These are phyloP conservation scores for Danaus melanippus DNA, from an alignment of 1,140 invertebrate species.

Conservation along the genomic window DNA sequence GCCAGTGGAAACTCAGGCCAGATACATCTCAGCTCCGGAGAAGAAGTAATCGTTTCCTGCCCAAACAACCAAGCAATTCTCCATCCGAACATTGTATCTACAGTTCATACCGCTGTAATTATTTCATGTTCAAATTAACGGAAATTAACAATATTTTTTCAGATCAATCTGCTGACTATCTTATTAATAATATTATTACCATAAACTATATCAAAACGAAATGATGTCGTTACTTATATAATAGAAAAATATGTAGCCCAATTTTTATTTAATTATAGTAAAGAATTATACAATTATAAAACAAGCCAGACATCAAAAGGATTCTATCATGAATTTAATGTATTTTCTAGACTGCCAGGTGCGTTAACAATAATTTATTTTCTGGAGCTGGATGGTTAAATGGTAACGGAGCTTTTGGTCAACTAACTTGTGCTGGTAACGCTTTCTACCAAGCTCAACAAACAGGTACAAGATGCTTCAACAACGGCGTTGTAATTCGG, in stretches of 20 bases:
- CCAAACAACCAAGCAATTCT: constrained; percentile 33
- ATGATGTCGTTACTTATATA: too few species aligned
- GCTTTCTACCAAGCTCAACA: constrained; percentile 34
- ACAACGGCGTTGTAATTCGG: constrained; percentile 51
- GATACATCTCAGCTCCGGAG: constrained; percentile 33
- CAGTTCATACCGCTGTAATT: constrained; percentile 40
- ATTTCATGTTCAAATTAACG: constrained; percentile 8
- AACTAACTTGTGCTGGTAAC: constrained; percentile 40
- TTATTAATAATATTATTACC: too few species aligned
- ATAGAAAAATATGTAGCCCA: too few species aligned
- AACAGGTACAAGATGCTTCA: constrained; percentile 40
- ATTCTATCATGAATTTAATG: too few species aligned
- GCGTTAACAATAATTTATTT: constrained; percentile 36
- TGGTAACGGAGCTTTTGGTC: constrained; percentile 38
- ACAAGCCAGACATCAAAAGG: too few species aligned
- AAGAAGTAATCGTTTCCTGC: constrained; percentile 44
- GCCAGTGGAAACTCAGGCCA: constrained; percentile 38
- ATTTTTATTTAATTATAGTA: too few species aligned
- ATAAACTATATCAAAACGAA: too few species aligned
- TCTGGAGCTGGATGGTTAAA: constrained; percentile 48
- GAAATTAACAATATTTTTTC: too few species aligned
- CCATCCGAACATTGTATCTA: constrained; percentile 35
- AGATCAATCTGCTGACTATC: too few species aligned
- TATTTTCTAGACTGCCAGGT: constrained; percentile 36
- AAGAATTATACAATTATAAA: too few species aligned